Evolutionary conservation across 64 coral and sea anemone species (phyloP).

Genomic region (Stichodactyla helianthus): DNA sequence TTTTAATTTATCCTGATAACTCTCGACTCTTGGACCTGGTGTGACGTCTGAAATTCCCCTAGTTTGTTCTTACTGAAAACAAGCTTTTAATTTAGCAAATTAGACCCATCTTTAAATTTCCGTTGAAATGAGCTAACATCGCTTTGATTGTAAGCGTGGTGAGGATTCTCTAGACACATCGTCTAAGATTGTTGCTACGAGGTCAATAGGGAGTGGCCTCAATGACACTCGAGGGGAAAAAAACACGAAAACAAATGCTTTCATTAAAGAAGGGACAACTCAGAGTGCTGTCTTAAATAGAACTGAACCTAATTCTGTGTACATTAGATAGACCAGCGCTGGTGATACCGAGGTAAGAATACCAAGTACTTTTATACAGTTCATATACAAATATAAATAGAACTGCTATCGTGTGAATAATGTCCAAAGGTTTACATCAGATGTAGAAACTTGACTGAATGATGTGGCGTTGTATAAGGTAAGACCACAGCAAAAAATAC

Average conservation of each 20-base stretch:
- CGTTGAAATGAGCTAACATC: neutral
- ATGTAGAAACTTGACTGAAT: too few relatives aligned
- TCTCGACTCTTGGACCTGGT: neutral
- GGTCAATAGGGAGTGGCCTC: neutral
- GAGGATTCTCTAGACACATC: neutral
- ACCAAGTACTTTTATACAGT: too few relatives aligned
- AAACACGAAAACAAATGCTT: neutral
- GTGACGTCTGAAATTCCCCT: neutral
- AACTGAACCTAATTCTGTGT: neutral
- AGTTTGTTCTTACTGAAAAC: neutral
- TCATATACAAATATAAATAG: too few relatives aligned
- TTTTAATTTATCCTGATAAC: neutral
- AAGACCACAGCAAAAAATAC: too few relatives aligned
- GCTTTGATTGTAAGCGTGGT: neutral
- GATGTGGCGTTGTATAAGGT: too few relatives aligned
- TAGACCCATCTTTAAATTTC: neutral
- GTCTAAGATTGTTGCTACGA: neutral
- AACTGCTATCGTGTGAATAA: too few relatives aligned
- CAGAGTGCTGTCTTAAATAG: neutral
- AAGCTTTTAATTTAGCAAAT: neutral
- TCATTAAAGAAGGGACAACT: neutral
- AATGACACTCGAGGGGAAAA: neutral
- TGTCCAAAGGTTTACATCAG: too few relatives aligned
- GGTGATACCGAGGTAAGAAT: too few relatives aligned
- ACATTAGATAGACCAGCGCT: too few relatives aligned